Evolutionary conservation across 2,113 vertebrate species (phyloP).

Genomic region (Psittacus erithacus): DNA sequence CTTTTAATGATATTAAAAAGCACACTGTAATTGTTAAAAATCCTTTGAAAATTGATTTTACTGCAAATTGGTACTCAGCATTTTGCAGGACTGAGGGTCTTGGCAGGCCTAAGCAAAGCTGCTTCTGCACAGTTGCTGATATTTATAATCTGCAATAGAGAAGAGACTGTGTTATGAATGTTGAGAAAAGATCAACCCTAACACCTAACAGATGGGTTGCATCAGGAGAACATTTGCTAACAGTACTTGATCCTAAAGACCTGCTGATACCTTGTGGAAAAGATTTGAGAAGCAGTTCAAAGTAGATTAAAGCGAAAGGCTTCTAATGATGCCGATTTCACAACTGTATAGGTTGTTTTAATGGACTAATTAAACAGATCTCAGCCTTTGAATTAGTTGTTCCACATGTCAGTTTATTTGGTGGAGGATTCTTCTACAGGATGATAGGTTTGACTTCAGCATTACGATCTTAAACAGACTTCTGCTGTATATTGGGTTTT

Average conservation of each 20-base stretch:
- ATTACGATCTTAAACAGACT: not conserved
- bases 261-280: constrained; percentile 18
- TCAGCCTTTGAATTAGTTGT: not conserved
- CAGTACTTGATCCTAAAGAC: constrained; percentile 32
- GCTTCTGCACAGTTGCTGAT: constrained; percentile 1
- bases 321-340: not conserved
- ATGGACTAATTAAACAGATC: not conserved
- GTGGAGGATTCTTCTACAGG: not conserved
- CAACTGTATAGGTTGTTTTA: not conserved
- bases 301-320: not conserved
- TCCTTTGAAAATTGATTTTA: not conserved
- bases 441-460: not conserved
- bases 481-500: not conserved
- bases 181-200: constrained; percentile 64
- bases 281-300: not conserved
- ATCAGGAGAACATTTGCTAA: constrained; percentile 55
- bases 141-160: constrained; percentile 6
- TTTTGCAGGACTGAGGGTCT: constrained; percentile 15
- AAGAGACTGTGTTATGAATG: constrained; percentile 34
- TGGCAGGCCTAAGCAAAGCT: constrained; percentile 39
- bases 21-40: not conserved
- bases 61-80: not conserved
- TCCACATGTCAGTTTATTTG: not conserved
- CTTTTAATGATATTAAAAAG: not conserved
- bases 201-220: constrained; percentile 53